phyloP scores from a whole-genome alignment of 2,888 invertebrate genomes.

The Nipponacmea schrenckii region DNA sequence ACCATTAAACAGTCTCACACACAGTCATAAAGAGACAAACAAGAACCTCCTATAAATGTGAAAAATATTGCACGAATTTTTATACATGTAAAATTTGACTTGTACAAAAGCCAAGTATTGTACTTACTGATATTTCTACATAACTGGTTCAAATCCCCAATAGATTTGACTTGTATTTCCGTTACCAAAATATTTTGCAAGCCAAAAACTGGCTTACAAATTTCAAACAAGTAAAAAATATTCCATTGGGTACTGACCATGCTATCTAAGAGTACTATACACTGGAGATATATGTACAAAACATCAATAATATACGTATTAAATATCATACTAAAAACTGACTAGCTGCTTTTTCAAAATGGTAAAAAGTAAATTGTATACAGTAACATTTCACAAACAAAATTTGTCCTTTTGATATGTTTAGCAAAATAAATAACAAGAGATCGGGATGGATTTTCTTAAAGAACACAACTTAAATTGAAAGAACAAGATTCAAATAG shows the following conservation, averaged over 20 bases:
- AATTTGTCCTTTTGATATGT: constrained; percentile 3
- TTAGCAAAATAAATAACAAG: constrained; percentile 3
- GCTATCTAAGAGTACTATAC: no score
- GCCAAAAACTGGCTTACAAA: no score
- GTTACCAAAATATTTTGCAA: no score
- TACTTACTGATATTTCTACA: no score
- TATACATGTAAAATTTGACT: no score
- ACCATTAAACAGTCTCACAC: background rate
- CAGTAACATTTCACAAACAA: background rate
- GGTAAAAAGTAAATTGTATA: background rate
- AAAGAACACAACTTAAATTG: background rate
- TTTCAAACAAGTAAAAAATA: no score
- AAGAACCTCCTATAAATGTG: constrained; percentile 19
- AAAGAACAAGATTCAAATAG: no score
- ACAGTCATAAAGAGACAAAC: background rate
- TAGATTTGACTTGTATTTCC: no score
- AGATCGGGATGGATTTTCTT: background rate
- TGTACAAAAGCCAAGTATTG: no score
- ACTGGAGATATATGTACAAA: no score
- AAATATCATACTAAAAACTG: constrained; percentile 4
- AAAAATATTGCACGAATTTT: constrained; percentile 23
- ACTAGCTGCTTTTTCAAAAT: background rate
- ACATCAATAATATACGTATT: background rate
- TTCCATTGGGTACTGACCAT: no score
- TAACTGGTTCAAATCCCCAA: no score